phyloP scores from a whole-genome alignment of 2,797 vertebrate genomes.

The Adrianichthys oophorus region DNA sequence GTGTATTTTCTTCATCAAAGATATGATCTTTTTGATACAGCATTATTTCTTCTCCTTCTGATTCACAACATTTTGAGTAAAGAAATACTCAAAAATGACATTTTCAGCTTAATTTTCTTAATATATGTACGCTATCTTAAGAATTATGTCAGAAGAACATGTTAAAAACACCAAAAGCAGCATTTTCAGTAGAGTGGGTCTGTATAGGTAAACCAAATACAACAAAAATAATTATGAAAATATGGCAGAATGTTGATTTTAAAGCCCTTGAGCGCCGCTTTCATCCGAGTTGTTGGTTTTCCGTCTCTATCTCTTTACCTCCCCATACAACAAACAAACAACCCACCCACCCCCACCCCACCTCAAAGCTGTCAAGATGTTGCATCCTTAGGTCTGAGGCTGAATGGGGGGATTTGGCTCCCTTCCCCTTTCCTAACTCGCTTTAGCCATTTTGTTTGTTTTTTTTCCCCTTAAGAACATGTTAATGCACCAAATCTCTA shows the following conservation, averaged over 20 bases:
- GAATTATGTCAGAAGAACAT: too few species aligned
- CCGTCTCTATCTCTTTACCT: constrained; percentile 40
- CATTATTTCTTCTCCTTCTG: too few species aligned
- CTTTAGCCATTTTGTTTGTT: constrained; percentile 41
- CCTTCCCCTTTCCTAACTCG: constrained; percentile 34
- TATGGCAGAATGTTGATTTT: constrained; percentile 42
- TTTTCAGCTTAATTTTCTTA: too few species aligned
- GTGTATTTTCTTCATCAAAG: too few species aligned
- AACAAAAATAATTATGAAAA: constrained; percentile 20
- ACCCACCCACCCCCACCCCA: constrained; percentile 13
- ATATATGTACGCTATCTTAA: too few species aligned
- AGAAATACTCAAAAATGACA: too few species aligned
- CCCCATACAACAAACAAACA: constrained; percentile 21
- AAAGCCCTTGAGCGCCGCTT: constrained; percentile 45
- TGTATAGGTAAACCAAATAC: too few species aligned
- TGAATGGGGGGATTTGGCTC: constrained; percentile 74
- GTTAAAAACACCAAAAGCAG: too few species aligned
- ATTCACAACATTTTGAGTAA: too few species aligned
- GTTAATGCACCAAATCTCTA: constrained; percentile 71
- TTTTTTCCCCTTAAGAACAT: constrained; percentile 51
- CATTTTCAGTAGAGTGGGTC: too few species aligned
- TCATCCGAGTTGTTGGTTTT: constrained; percentile 50
- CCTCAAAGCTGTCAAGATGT: constrained; percentile 68
- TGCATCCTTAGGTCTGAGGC: constrained; percentile 62
- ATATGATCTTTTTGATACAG: too few species aligned